phyloP scores from a whole-genome alignment of 2,888 invertebrate genomes.

The Lasioglossum figueresi region DNA sequence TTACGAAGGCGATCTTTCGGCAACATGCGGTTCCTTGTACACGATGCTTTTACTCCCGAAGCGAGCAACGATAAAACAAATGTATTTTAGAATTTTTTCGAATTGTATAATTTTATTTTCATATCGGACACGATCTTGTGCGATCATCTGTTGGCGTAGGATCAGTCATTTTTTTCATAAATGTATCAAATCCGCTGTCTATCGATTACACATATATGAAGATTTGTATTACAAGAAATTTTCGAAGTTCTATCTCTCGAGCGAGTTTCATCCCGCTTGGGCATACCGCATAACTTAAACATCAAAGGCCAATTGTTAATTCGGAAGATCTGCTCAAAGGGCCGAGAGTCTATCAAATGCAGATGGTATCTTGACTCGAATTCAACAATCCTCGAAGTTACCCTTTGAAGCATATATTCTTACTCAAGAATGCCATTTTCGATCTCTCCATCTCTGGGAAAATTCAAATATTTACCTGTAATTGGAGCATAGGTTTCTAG shows the following conservation, averaged over 20 bases:
- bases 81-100: no score
- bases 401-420: not conserved
- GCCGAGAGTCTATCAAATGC: not conserved
- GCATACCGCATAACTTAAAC: not conserved
- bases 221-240: not conserved
- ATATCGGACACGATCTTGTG: no score
- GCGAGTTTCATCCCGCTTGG: not conserved
- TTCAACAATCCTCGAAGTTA: not conserved
- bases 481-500: not conserved
- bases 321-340: not conserved
- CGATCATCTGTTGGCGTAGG: no score
- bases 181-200: no score
- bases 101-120: no score
- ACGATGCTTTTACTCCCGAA: not conserved
- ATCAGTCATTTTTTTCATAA: no score
- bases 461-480: not conserved
- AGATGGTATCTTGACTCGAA: not conserved
- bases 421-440: not conserved
- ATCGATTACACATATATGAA: not conserved
- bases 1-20: not conserved
- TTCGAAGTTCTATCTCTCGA: not conserved
- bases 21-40: not conserved
- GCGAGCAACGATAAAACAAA: not conserved
- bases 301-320: conserved; percentile 11
- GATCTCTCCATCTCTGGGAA: not conserved